Percentiles rank a stretch among this genome's conserved stretches.
Evolutionary conservation across 1,140 invertebrate species (phyloP).

Genomic region (Scaptodrosophila lebanonensis): DNA sequence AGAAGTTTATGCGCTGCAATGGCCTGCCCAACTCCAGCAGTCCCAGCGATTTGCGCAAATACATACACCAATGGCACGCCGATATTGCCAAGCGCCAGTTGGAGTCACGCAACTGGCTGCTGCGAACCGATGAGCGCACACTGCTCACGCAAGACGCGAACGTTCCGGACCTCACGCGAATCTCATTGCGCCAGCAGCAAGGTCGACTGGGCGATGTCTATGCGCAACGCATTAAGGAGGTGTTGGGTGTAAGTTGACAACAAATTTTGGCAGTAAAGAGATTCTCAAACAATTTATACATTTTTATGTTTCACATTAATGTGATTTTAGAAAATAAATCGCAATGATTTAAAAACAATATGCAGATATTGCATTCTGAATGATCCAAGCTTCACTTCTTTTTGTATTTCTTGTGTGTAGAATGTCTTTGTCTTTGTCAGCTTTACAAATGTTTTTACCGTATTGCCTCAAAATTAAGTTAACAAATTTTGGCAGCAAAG

Average conservation of each 20-base stretch:
- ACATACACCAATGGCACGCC: conserved; percentile 81
- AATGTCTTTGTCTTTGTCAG: no score
- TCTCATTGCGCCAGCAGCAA: conserved; percentile 58
- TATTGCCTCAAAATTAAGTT: no score
- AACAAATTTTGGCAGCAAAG: no score
- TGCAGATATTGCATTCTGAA: no score
- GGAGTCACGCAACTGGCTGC: conserved; percentile 68
- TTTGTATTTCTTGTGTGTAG: no score
- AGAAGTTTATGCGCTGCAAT: conserved; percentile 81
- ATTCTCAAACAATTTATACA: no score
- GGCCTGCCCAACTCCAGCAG: conserved; percentile 81
- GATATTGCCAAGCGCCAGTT: conserved; percentile 78
- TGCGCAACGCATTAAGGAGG: conserved; percentile 74
- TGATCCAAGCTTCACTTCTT: no score
- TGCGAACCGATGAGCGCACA: conserved; percentile 75
- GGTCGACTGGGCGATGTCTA: conserved; percentile 70
- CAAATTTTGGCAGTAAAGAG: no score
- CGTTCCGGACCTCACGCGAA: conserved; percentile 57
- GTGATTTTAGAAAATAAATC: no score
- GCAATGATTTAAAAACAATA: no score
- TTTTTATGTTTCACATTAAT: no score
- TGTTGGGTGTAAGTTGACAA: conserved; percentile 67
- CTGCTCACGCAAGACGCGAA: conserved; percentile 68
- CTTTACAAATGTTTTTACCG: no score
- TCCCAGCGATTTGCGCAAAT: conserved; percentile 80